phyloP scores from a whole-genome alignment of 2,888 invertebrate species.

The Blera fallax region DNA sequence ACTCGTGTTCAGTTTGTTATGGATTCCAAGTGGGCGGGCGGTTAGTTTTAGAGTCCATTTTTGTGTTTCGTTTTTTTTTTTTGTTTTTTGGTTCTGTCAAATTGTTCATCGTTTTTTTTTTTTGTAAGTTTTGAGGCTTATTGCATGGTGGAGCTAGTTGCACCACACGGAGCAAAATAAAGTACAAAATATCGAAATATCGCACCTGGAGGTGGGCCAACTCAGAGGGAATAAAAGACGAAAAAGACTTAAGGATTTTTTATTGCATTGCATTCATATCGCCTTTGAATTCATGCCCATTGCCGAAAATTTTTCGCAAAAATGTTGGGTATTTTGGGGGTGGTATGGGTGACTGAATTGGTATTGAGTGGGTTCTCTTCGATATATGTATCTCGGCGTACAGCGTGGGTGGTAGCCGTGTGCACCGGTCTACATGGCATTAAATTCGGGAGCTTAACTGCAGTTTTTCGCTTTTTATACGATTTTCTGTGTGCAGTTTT shows the following conservation, averaged over 20 bases:
- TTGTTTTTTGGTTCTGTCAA: constrained; percentile 37
- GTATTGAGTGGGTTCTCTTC: constrained; percentile 57
- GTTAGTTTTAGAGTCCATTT: background rate
- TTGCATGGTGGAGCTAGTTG: constrained; percentile 22
- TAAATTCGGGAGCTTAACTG: constrained; percentile 62
- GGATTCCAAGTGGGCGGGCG: constrained; percentile 46
- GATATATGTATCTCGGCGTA: constrained; percentile 49
- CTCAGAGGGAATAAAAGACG: background rate
- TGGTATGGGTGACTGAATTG: background rate
- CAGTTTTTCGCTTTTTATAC: constrained; percentile 60
- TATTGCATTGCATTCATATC: constrained; percentile 70
- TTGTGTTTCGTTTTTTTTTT: no score
- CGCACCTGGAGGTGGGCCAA: constrained; percentile 71
- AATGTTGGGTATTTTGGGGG: background rate
- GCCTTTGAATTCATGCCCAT: constrained; percentile 70
- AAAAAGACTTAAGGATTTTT: constrained; percentile 49
- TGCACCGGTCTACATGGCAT: constrained; percentile 62
- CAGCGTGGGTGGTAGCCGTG: constrained; percentile 38
- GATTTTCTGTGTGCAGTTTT: constrained; percentile 30
- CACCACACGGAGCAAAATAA: constrained; percentile 43
- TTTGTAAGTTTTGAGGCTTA: constrained; percentile 59
- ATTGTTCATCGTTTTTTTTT: constrained; percentile 46
- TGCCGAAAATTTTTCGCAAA: constrained; percentile 60
- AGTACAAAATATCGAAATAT: constrained; percentile 65
- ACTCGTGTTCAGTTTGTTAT: constrained; percentile 11